These are phyloP conservation scores for Drosophila malerkotliana DNA, from an alignment of 1,140 invertebrate genomes.

Conservation along the genomic window DNA sequence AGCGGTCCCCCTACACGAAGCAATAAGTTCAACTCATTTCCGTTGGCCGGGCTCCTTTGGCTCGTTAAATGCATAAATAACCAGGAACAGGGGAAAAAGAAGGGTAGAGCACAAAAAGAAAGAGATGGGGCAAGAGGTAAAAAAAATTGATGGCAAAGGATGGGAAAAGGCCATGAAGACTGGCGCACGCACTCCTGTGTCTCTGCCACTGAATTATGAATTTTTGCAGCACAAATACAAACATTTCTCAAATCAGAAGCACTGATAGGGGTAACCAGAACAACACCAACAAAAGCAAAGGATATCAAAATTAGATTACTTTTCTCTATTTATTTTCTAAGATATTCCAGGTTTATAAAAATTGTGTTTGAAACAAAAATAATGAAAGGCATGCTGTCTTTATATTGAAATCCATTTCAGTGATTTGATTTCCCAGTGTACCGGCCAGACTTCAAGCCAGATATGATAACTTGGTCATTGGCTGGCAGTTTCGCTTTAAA, in stretches of 20 bases:
- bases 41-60: slow-evolving; percentile 32
- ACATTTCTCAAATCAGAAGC: slow-evolving; percentile 45
- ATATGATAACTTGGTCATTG: slow-evolving; percentile 36
- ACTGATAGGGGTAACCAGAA: slow-evolving; percentile 15
- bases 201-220: slow-evolving; percentile 62
- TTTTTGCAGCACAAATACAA: slow-evolving; percentile 55
- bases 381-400: too few relatives aligned
- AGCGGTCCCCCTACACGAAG: slow-evolving; percentile 14
- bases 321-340: too few relatives aligned
- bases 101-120: neutral
- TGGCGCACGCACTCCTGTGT: slow-evolving; percentile 31
- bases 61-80: slow-evolving; percentile 69
- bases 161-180: neutral
- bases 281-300: neutral
- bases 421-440: neutral
- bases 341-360: too few relatives aligned
- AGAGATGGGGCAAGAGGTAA: neutral
- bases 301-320: neutral
- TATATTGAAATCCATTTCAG: too few relatives aligned
- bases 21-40: slow-evolving; percentile 62
- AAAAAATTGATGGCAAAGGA: neutral
- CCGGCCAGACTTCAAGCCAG: neutral
- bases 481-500: slow-evolving; percentile 39
- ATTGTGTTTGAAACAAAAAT: too few relatives aligned
- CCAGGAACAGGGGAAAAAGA: slow-evolving; percentile 6